A percentile compares a stretch with the other conserved stretches of the same genome.
These are phyloP conservation scores for Cololabis saira DNA, from an alignment of 2,113 vertebrate genomes.

Conservation along the genomic window DNA sequence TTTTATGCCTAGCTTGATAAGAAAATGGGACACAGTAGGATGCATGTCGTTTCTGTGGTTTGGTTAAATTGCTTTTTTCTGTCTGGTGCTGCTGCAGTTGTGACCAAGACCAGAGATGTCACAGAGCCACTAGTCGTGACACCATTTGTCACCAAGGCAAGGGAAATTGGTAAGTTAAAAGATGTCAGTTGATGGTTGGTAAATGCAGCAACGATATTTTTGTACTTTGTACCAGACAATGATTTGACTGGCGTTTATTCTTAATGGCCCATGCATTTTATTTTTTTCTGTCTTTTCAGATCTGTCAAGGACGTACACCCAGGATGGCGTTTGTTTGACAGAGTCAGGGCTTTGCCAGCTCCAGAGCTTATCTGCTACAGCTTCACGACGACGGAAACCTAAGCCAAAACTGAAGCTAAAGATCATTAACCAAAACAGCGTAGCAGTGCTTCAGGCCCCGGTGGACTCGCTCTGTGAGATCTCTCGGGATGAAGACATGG, in stretches of 20 bases:
- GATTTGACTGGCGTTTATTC: not conserved
- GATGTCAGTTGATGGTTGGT: not conserved
- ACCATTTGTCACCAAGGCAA: constrained; percentile 90
- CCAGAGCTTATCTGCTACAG: constrained; percentile 92
- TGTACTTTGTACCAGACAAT: not conserved
- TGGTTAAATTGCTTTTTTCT: constrained; percentile 31
- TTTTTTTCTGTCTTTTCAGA: constrained; percentile 76
- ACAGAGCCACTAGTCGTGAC: constrained; percentile 88
- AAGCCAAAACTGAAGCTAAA: constrained; percentile 98
- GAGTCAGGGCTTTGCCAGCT: constrained; percentile 96
- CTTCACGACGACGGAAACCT: constrained; percentile 90
- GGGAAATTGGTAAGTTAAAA: constrained; percentile 87
- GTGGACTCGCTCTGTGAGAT: constrained; percentile 90
- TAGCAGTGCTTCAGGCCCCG: constrained; percentile 95
- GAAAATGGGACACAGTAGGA: not conserved
- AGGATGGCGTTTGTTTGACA: constrained; percentile 97
- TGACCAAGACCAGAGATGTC: constrained; percentile 85
- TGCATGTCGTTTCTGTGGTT: constrained; percentile 1
- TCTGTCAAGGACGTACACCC: constrained; percentile 93
- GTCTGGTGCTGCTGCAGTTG: constrained; percentile 34
- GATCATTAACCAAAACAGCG: constrained; percentile 99
- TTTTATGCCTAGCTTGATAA: not conserved
- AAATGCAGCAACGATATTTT: not conserved
- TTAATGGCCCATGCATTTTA: not conserved
- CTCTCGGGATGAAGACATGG: constrained; percentile 91